Evolutionary conservation across 2,113 vertebrate species (phyloP), one percentile per base, ranked within the genome.

Genomic region (Prunella fulvescens): DNA sequence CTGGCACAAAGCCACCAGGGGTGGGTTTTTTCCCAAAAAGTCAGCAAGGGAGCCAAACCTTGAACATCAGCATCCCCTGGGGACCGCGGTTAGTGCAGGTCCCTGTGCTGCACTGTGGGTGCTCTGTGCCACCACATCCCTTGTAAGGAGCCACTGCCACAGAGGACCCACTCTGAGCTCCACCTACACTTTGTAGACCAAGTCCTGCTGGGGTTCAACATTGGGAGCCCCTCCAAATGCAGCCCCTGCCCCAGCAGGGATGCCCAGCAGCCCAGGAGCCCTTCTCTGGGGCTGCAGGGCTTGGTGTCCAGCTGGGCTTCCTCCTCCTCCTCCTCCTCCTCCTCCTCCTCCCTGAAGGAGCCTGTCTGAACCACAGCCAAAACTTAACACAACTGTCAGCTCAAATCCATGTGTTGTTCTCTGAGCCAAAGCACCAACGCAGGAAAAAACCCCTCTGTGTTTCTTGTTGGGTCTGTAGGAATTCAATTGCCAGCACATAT

Each of bases 361-460:
- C 8, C 2, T 8, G 23, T 74, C 47, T 91, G 72, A 92, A 81
- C 29, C 44, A 35, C 60, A 74, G 35, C 72, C 69, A 78, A 77
- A 87, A 73, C 28, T 81, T 81, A 77, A 74, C 88, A 53, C 53
- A 86, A 35, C 85, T 93, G 66, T 90, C 93, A 92, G 54, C 58
- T 92, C n/a, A 61, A 65, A 91, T 80, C 35, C 50, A 25, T 2
- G 2, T 33, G 31, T 23, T 60, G 35, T 88, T 87, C 73, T 80
- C 71, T 61, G 56, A 77, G 71, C n/a, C 88, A 82, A 80, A 56
- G 42, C 33, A 78, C 31, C 0, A 0, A 48, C 24, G 29, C 11
- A 88, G 50, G 53, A 62, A 84, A 45, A 76, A 22, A 1, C 0
- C 9, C 9, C 23, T 74, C 15, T 2, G 3, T 67, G 4, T 77